Base-by-base conservation (phyloP, 2,888 invertebrate genomes). In the Leucania comma region DNA sequence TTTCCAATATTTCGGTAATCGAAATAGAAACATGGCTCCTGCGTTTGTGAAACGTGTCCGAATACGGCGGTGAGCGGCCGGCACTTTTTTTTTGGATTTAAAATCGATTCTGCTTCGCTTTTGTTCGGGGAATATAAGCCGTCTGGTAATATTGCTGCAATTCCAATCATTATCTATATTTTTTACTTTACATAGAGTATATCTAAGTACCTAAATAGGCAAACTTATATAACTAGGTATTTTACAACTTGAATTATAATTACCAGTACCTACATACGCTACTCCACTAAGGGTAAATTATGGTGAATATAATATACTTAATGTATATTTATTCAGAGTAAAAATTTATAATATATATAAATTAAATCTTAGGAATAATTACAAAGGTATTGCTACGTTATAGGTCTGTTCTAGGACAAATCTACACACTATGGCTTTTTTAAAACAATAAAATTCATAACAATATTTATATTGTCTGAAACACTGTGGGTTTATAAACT, bases 1-100 rank as follows among this genome's bases (percentile, higher is more conserved):
- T 92, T 91, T 89, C 85, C 89, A 90, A 92, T 92, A 91, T 90
- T 91, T 92, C 90, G 90, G 90, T 91, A 90, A 91, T 92, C 89
- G 92, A 91, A 93, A 93, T 92, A 91, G 92, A 91, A 93, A 90
- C 88, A 89, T 87, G 87, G 85, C 84, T 87, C 79, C 74, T 81
- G 86, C 77, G 81, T 85, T 88, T 86, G 85, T 85, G 86, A 86
- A 88, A 87, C 88, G 86, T 86, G 86, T 84, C 83, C 83, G 83
- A 67, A 79, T 65, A 68, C 59, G 69, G 74, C 51, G 71, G 73
- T 61, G 76, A 68, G 79, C 56, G 35, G 72, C 68, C 69, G 68
- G 60, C 14, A 63, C 68, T 66, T 85, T 87, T 82, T 70, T 86
- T 81, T 86, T 73, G 59, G 74, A 69, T 80, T 78, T 60, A 32